Base-by-base conservation (phyloP, 92 coral and sea anemone species). In the Desmophyllum pertusum region DNA sequence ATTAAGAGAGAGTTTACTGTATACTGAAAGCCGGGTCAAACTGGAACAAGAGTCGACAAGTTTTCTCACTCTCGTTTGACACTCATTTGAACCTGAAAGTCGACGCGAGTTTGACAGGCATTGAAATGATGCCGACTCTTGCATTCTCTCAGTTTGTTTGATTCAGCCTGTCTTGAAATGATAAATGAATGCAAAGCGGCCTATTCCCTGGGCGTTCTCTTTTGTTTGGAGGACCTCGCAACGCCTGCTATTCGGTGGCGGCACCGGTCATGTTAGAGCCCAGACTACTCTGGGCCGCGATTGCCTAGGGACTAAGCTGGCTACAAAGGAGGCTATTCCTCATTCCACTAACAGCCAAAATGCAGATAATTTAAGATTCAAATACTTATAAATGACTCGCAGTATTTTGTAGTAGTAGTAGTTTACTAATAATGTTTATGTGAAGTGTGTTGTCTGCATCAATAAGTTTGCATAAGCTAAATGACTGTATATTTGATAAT, bases 401-500 rank as follows among this genome's bases (percentile, higher is more conserved):
- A n/a, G n/a, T n/a, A n/a, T n/a, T n/a, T 50, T 6, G 3, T 17
- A 36, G 10, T 30, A 33, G 1, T 14, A 3, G 39, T 33, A 21
- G 18, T 66, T 18, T 66, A 66, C 10, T 66, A 1, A 65, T 37
- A 35, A 23, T 36, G 43, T 46, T 42, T 27, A 42, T 21, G 76
- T 37, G 5, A 25, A 30, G 19, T 31, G 79, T 48, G 66, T 75
- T 75, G 69, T 63, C 81, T 77, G 52, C 51, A 39, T 40, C 23
- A 63, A 5, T 6, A 41, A 77, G 35, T 77, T 59, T 57, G 81
- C 70, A 21, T 61, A 59, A 59, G 70, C 52, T 61, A 39, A 59
- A 77, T 80, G 67, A 67, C 85, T 81, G 85, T 81, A 69, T 69
- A 81, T 81, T 81, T 81, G 76, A 68, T 79, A 35, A 35, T 72